Evolutionary conservation across 2,888 invertebrate species (phyloP).

Genomic region (Mystacides longicornis): DNA sequence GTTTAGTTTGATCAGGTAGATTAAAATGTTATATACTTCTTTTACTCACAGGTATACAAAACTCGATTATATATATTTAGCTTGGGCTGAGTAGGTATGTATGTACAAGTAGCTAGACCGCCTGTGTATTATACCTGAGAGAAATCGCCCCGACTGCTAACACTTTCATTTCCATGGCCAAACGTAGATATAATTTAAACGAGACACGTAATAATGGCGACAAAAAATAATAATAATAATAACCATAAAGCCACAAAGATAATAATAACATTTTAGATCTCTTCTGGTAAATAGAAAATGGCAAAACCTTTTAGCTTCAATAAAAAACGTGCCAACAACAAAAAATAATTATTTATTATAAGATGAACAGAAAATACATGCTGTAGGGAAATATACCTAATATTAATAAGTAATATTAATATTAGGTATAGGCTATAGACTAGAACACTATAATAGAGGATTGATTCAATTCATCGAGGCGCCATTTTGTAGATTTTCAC

Average conservation of each 20-base stretch:
- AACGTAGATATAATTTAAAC: background rate
- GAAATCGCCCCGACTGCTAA: slow-evolving; percentile 21
- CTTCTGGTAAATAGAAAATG: background rate
- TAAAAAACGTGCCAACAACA: too few relatives aligned
- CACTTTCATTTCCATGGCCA: slow-evolving; percentile 21
- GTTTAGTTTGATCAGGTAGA: background rate
- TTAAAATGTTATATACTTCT: background rate
- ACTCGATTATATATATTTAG: too few relatives aligned
- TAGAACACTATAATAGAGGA: too few relatives aligned
- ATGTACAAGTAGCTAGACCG: background rate
- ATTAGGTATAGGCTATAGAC: too few relatives aligned
- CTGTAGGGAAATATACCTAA: too few relatives aligned
- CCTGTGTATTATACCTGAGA: slow-evolving; percentile 15
- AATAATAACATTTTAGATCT: background rate
- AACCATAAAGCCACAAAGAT: background rate
- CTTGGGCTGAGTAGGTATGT: background rate
- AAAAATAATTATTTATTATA: too few relatives aligned
- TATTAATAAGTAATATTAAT: too few relatives aligned
- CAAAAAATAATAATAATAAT: background rate
- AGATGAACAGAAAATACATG: too few relatives aligned
- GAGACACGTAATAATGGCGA: background rate
- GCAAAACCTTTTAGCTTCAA: background rate
- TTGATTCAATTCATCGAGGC: too few relatives aligned
- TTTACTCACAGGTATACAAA: too few relatives aligned
- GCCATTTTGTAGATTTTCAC: too few relatives aligned